A percentile compares a stretch with the other conserved stretches of the same genome.
These are phyloP conservation scores for Escarpia spicata DNA, from an alignment of 2,888 invertebrate species.

Conservation along the genomic window DNA sequence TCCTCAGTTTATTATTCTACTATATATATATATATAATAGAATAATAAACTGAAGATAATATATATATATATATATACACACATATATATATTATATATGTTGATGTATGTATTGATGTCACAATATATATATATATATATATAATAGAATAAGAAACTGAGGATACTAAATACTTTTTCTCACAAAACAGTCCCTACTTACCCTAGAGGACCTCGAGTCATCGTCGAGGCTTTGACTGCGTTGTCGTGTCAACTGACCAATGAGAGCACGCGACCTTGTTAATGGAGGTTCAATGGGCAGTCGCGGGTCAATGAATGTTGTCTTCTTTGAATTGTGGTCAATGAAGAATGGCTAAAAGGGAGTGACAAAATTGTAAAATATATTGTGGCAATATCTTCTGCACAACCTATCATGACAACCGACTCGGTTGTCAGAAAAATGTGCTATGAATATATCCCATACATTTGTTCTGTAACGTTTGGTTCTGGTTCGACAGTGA, in stretches of 20 bases:
- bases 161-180: background rate
- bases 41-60: no score
- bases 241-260: slow-evolving; percentile 25
- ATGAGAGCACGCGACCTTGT: background rate
- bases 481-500: background rate
- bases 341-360: slow-evolving; percentile 84
- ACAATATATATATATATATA: background rate
- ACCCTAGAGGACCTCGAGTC: slow-evolving; percentile 27
- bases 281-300: slow-evolving; percentile 72
- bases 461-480: background rate
- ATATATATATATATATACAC: no score
- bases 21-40: no score
- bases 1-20: no score
- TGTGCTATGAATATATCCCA: background rate
- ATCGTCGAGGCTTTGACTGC: slow-evolving; percentile 37
- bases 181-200: background rate
- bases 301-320: slow-evolving; percentile 95
- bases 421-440: background rate
- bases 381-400: background rate
- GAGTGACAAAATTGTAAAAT: background rate
- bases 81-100: no score
- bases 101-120: no score
- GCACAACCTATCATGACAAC: background rate
- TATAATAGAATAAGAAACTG: background rate
- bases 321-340: slow-evolving; percentile 93